These are phyloP conservation scores for Falco concolor DNA, from an alignment of 2,797 vertebrate genomes.

Conservation along the genomic window DNA sequence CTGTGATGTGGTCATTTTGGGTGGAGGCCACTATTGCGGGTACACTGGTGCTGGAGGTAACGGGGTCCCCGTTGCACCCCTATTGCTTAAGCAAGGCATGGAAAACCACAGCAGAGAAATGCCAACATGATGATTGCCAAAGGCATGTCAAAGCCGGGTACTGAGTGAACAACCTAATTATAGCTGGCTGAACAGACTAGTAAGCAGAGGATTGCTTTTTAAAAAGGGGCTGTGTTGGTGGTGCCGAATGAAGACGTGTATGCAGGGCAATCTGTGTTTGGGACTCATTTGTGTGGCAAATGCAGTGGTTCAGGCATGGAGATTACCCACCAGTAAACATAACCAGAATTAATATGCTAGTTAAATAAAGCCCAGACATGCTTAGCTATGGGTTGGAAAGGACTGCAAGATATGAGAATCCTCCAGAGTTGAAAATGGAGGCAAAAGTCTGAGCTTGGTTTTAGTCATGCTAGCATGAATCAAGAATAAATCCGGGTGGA, in stretches of 20 bases:
- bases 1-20: background rate
- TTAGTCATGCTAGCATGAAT: background rate
- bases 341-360: background rate
- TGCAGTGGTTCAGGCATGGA: background rate
- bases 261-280: fast-evolving
- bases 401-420: background rate
- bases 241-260: background rate
- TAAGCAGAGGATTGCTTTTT: background rate
- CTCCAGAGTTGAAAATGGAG: background rate
- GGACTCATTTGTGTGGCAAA: background rate
- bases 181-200: background rate
- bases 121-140: background rate
- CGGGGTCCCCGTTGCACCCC: fast-evolving
- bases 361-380: background rate
- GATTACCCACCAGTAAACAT: background rate
- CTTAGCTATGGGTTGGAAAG: background rate
- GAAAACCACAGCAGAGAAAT: background rate
- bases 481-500: background rate
- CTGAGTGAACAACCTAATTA: background rate
- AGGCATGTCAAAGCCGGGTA: background rate
- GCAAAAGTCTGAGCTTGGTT: background rate
- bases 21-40: background rate
- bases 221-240: background rate
- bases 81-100: background rate
- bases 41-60: background rate